These are phyloP conservation scores for Andrena chrysosceles DNA, from an alignment of 2,888 invertebrate species.

Conservation along the genomic window DNA sequence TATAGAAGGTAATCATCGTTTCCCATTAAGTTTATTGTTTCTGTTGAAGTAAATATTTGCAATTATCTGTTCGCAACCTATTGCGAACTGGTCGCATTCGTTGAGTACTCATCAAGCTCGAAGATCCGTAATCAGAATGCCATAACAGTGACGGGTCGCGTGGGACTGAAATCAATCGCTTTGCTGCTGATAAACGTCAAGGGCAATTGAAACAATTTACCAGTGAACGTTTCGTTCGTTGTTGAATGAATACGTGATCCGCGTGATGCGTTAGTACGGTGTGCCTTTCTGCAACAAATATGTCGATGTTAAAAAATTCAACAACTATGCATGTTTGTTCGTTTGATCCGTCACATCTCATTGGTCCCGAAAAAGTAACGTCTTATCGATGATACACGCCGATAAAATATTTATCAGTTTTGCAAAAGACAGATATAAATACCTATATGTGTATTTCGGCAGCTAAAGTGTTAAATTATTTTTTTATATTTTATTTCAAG, in stretches of 20 bases:
- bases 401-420: background rate
- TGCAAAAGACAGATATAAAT: background rate
- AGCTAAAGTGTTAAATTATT: background rate
- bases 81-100: too few species aligned
- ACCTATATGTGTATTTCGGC: background rate
- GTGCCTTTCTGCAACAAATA: conserved; percentile 12
- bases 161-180: background rate
- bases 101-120: background rate
- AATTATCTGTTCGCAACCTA: too few species aligned
- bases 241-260: conserved; percentile 5
- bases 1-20: too few species aligned
- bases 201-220: background rate
- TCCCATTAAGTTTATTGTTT: too few species aligned
- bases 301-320: conserved; percentile 21
- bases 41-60: too few species aligned
- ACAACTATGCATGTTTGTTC: background rate
- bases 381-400: background rate
- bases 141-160: background rate
- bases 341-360: background rate
- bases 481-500: background rate
- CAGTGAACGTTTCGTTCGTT: background rate
- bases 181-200: background rate
- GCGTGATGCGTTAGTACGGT: background rate
- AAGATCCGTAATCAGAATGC: background rate
- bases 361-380: background rate